Evolutionary conservation across 2,888 invertebrate species (phyloP).

Genomic region (Callosobruchus maculatus): DNA sequence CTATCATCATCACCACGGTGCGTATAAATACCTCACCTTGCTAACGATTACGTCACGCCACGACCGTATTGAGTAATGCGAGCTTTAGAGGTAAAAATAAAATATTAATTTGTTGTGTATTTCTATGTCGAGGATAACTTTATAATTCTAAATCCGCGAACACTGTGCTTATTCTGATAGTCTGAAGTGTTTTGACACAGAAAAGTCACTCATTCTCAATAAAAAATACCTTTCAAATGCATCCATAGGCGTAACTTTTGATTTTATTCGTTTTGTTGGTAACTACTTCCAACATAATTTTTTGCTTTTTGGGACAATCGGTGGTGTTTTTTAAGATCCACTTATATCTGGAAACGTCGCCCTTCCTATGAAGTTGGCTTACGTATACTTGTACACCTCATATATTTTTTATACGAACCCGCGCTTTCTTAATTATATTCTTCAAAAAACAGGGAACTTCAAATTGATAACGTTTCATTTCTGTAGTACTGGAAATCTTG

Average conservation of each 20-base stretch:
- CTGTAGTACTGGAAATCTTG: no score
- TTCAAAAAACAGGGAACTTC: no score
- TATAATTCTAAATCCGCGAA: conserved; percentile 11
- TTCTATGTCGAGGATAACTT: conserved; percentile 16
- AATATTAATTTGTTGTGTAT: conserved; percentile 19
- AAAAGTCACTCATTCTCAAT: conserved; percentile 5
- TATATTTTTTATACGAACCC: no score
- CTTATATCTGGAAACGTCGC: no score
- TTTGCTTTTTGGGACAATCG: no score
- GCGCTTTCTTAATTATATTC: no score
- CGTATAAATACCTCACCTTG: conserved; percentile 19
- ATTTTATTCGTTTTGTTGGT: no score
- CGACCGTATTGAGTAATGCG: conserved; percentile 28
- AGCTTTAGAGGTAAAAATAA: conserved; percentile 26
- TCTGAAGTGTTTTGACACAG: conserved; percentile 11
- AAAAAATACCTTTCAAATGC: neutral
- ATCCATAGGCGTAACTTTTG: neutral
- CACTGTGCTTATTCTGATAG: conserved; percentile 8
- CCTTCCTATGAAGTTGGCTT: no score
- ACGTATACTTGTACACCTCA: no score
- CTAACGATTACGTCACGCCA: conserved; percentile 28
- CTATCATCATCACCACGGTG: neutral
- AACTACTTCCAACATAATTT: no score
- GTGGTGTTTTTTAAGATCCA: no score
- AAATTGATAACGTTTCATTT: no score